Conservation (phyloP, 2,113 vertebrate species). For the Hirundichthys speculiger region DNA sequence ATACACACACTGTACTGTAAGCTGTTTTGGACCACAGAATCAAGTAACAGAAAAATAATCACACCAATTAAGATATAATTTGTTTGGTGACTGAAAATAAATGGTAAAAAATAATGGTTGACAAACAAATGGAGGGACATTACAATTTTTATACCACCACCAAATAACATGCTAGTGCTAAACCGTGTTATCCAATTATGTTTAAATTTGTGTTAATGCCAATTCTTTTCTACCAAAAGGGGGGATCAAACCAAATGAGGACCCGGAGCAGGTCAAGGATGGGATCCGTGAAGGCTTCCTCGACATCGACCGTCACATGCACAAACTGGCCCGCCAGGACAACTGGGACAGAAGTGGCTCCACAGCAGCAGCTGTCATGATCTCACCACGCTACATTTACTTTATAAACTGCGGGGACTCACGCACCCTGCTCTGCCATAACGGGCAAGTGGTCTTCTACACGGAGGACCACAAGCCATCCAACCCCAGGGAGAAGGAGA, state of each 20-base stretch:
- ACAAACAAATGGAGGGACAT: no score
- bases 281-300: conserved; percentile 79
- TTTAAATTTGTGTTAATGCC: conserved; percentile 1
- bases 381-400: conserved; percentile 81
- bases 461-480: conserved; percentile 86
- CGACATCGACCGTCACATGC: conserved; percentile 81
- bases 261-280: conserved; percentile 77
- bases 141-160: no score
- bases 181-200: background rate
- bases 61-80: no score
- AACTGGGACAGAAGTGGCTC: conserved; percentile 82
- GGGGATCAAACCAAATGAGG: conserved; percentile 64
- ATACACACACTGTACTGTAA: no score
- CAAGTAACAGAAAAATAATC: no score
- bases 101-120: no score
- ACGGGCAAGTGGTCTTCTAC: conserved; percentile 80
- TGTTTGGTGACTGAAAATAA: no score
- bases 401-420: conserved; percentile 87
- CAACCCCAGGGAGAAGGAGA: conserved; percentile 82
- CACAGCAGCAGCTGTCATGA: conserved; percentile 77
- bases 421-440: conserved; percentile 81
- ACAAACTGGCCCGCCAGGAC: conserved; percentile 71
- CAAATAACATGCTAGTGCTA: no score
- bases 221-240: conserved; percentile 52
- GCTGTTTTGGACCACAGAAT: no score